Percentiles rank a stretch among this genome's conserved stretches.
Conservation (phyloP, 2,888 invertebrate species). For the Lithophane socia region DNA sequence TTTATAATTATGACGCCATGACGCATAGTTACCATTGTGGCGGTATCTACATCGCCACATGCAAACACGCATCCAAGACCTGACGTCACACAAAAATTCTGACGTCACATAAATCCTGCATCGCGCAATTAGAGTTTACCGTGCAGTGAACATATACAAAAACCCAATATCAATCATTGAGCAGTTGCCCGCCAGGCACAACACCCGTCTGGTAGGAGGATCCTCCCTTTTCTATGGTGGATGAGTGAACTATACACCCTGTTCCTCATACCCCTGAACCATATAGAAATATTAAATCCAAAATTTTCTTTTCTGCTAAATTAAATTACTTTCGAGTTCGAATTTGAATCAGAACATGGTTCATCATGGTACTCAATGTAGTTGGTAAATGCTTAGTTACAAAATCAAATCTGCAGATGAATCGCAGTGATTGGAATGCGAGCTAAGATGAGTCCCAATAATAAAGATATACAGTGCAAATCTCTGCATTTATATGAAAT, state of each 20-base stretch:
- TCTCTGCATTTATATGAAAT: conserved; percentile 15
- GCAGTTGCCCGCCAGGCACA: too few relatives aligned
- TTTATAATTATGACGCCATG: background rate
- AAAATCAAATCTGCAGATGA: conserved; percentile 15
- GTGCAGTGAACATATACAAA: too few relatives aligned
- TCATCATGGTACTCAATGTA: background rate
- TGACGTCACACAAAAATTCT: too few relatives aligned
- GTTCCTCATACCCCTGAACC: too few relatives aligned
- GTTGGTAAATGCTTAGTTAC: background rate
- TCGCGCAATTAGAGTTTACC: too few relatives aligned
- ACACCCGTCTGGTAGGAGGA: too few relatives aligned
- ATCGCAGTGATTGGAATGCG: conserved; percentile 3
- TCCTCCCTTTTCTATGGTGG: too few relatives aligned
- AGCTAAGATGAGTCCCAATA: background rate
- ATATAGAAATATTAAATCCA: background rate
- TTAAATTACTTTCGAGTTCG: background rate
- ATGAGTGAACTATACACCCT: too few relatives aligned
- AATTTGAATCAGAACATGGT: background rate
- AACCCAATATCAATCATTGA: too few relatives aligned
- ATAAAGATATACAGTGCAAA: conserved; percentile 13
- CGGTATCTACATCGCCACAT: too few relatives aligned
- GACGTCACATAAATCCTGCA: too few relatives aligned
- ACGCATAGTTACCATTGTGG: background rate
- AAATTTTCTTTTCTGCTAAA: background rate
- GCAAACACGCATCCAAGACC: too few relatives aligned